Base-by-base conservation (phyloP, 2,797 vertebrate genomes). In the Malacoctenus gilli region DNA sequence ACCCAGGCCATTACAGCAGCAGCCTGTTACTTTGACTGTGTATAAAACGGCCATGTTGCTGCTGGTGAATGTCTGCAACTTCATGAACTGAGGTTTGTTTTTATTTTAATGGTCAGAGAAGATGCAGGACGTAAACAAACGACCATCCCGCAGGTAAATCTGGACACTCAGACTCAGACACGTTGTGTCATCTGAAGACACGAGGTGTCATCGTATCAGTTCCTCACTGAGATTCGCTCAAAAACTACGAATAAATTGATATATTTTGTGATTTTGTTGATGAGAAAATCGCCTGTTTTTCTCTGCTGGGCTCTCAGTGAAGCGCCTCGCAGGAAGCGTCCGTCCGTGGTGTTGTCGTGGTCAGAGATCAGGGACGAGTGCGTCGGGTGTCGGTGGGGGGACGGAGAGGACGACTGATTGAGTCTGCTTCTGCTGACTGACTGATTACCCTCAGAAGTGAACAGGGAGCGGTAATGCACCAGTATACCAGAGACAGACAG, bases 401-500 rank as follows among this genome's bases (percentile, higher is more conserved):
- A 67, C 9, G 30, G 22, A 48, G 56, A 30, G 57, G n/a, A n/a
- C 72, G 75, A 75, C 62, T 81, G 79, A 82, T 79, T 78, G 79
- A 82, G 77, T 86, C 69, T 81, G 78, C 73, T 76, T 57, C 62
- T 74, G 75, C 83, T 82, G 82, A 82, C 83, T 76, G 73, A 75
- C 80, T 84, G 85, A 89, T 82, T 85, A 79, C 46, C 65, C 58
- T 62, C 14, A 16, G 55, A 76, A 59, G 76, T 72, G 82, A 75
- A 77, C 64, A 39, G 57, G 61, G 77, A 80, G 77, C 77, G 82
- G 77, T 84, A 84, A 85, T 85, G 75, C 75, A 82, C 81, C 80
- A 84, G 71, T 53, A 72, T 43, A 73, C 53, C 55, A 73, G 8
- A 1, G 44, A 66, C 59, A 36, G 16, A 47, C 23, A 22, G 48